Evolutionary conservation across 1,140 invertebrate species (phyloP).

Genomic region (Phthorimaea operculella): DNA sequence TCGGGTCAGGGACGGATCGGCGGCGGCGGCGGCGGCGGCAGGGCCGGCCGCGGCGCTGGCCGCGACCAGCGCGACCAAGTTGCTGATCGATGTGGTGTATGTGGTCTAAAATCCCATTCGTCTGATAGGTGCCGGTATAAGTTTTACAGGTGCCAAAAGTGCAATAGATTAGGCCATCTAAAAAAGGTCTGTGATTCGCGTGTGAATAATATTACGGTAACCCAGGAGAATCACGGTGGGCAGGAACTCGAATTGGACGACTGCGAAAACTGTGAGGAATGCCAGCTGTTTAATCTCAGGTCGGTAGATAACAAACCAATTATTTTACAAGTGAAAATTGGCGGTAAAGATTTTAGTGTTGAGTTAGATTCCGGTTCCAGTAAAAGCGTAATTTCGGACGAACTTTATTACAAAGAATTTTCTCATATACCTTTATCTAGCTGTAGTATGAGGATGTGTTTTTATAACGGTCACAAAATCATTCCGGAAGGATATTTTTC

Average conservation of each 20-base stretch:
- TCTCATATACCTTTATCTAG: background rate
- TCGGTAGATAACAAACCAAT: background rate
- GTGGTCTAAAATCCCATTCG: conserved; percentile 3
- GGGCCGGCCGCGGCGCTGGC: too few relatives aligned
- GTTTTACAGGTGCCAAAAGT: conserved; percentile 8
- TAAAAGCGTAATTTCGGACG: background rate
- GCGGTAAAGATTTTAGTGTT: background rate
- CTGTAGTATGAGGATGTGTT: background rate
- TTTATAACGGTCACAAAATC: conserved; percentile 8
- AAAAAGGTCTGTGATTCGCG: conserved; percentile 8
- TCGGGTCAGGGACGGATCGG: too few relatives aligned
- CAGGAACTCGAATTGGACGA: too few relatives aligned
- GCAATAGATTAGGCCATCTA: conserved; percentile 5
- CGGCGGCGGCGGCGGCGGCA: background rate
- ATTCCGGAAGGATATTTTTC: background rate
- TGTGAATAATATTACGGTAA: background rate
- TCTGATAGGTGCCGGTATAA: conserved; percentile 3
- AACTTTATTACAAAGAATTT: background rate
- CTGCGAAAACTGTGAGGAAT: conserved; percentile 2
- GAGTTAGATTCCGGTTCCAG: conserved; percentile 7
- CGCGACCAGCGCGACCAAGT: background rate
- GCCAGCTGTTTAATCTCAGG: conserved; percentile 5
- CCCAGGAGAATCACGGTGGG: too few relatives aligned
- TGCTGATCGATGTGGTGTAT: background rate
- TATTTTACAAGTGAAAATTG: background rate